phyloP scores from a whole-genome alignment of 2,888 invertebrate species.

The Pristionchus exspectatus region DNA sequence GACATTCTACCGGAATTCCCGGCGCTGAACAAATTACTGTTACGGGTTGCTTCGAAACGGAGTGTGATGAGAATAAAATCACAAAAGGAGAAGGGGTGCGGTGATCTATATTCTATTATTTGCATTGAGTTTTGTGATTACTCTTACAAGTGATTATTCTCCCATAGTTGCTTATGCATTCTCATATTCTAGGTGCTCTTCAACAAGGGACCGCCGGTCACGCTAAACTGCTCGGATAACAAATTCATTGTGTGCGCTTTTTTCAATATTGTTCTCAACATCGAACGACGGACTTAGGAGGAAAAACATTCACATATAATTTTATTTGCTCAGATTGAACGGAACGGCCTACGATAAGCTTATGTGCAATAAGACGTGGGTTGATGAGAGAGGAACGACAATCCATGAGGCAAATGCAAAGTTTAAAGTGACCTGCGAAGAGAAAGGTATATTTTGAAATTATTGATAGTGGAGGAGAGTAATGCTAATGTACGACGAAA shows the following conservation, averaged over 20 bases:
- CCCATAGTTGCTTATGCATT: too few species aligned
- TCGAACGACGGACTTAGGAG: too few species aligned
- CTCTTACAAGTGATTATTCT: neutral
- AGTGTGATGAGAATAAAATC: constrained; percentile 9
- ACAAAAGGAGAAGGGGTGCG: neutral
- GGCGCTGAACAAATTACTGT: neutral
- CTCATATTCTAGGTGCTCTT: neutral
- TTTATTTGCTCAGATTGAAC: neutral
- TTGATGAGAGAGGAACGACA: neutral
- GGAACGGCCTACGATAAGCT: neutral
- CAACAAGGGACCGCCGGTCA: neutral
- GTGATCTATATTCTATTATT: neutral
- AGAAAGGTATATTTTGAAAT: neutral
- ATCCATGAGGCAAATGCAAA: neutral
- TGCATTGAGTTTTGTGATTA: neutral
- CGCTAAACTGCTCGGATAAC: neutral
- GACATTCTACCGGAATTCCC: neutral
- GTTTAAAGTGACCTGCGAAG: neutral
- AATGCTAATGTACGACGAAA: neutral
- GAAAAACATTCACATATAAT: too few species aligned
- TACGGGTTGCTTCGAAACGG: neutral
- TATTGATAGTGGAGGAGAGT: too few species aligned
- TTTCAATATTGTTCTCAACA: neutral
- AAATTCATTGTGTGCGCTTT: neutral
- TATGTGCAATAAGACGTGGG: neutral